Conservation (phyloP, 2,888 invertebrate species). For the Rapana venosa region DNA sequence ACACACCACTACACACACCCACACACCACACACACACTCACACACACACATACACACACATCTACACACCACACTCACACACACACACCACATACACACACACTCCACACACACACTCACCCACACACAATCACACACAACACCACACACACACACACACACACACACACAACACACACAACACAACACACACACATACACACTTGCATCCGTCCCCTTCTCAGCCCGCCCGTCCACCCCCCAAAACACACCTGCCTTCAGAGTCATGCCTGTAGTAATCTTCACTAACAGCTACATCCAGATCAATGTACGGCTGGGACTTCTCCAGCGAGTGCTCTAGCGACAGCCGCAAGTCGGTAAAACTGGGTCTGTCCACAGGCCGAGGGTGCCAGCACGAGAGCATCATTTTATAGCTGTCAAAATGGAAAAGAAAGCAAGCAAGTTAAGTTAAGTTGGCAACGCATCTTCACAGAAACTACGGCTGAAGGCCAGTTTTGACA, state of each 20-base stretch:
- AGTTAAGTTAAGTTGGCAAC: too few relatives aligned
- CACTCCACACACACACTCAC: too few relatives aligned
- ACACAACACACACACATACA: too few relatives aligned
- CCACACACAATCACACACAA: too few relatives aligned
- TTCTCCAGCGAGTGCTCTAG: slow-evolving; percentile 80
- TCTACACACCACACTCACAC: too few relatives aligned
- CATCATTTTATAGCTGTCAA: slow-evolving; percentile 86
- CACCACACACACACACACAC: background rate
- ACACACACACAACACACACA: background rate
- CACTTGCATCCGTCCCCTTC: too few relatives aligned
- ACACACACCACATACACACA: too few relatives aligned
- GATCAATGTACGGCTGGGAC: slow-evolving; percentile 68
- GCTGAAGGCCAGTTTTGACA: too few relatives aligned
- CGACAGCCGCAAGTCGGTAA: slow-evolving; percentile 82
- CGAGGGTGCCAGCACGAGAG: slow-evolving; percentile 85
- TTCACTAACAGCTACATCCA: slow-evolving; percentile 62
- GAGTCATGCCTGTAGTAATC: slow-evolving; percentile 61
- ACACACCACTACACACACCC: too few relatives aligned
- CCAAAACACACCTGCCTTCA: slow-evolving; percentile 45
- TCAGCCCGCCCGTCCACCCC: too few relatives aligned
- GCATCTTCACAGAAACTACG: background rate
- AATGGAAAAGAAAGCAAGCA: background rate
- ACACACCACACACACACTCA: too few relatives aligned
- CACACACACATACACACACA: too few relatives aligned
- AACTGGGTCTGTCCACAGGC: slow-evolving; percentile 86